Base-by-base conservation (phyloP, 2,797 vertebrate species). In the Tinamus major region DNA sequence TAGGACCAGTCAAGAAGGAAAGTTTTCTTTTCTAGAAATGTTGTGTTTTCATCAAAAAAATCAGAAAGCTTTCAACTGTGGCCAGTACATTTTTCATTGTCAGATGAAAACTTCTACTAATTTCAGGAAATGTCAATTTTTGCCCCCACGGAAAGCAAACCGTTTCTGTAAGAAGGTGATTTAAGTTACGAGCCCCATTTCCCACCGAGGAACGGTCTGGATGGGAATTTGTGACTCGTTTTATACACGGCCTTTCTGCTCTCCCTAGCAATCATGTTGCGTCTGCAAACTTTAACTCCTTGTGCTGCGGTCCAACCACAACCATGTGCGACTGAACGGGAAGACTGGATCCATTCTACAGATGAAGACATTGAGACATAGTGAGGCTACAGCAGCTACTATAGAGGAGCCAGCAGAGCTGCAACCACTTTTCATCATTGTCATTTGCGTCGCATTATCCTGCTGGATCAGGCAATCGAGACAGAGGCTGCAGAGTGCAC, bases 31-130 rank as follows among this genome's bases (percentile, higher is more conserved):
- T n/a, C 63, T 55, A 51, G 13, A 23, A 65, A 16, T 80, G 26
- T 46, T 90, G 31, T 1, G 16, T 81, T 88, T 92, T 56, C 55
- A 87, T 44, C 3, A 37, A 53, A 82, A 48, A 51, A 35, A 33
- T 17, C 4, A 58, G 65, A 83, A 88, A 71, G 1, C 6, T 70
- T 84, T 90, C 59, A 79, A 13, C 46, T 10, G 31, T 37, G 63
- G 53, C 48, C 79, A 81, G n/a, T 77, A 90, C 80, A 87, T 79
- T 94, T 91, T 90, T 93, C 74, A 81, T 13, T 13, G 46, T 62
- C 77, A 91, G 85, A 55, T 72, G 65, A 95, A 92, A 94, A 94
- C 37, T 78, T 91, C 4, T 4, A 10, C 21, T 59, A 65, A 89
- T 83, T 93, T 80, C 70, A 93, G 89, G 56, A 93, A 95, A 91